These are phyloP conservation scores for Pteruthius melanotis DNA, from an alignment of 2,113 vertebrate genomes.

Conservation along the genomic window DNA sequence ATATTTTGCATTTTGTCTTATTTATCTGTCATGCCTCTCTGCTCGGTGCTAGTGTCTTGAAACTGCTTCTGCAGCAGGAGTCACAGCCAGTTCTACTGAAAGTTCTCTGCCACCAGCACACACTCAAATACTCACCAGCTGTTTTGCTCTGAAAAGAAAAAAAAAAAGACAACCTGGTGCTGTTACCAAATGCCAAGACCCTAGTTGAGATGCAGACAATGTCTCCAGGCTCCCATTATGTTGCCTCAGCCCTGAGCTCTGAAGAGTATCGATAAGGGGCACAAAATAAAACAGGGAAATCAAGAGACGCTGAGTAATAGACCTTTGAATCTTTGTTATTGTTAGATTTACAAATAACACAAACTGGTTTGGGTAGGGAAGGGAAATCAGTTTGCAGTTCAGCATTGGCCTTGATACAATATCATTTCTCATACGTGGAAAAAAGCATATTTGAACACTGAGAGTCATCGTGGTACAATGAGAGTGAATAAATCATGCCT, in stretches of 20 bases:
- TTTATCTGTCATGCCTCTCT: neutral
- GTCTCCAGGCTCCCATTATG: slow-evolving; percentile 59
- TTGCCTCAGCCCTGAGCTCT: slow-evolving; percentile 40
- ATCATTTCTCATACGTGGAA: slow-evolving; percentile 18
- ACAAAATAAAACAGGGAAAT: slow-evolving; percentile 57
- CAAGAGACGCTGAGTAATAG: slow-evolving; percentile 40
- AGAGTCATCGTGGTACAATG: neutral
- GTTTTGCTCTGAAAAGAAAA: slow-evolving; percentile 5
- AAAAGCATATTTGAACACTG: slow-evolving; percentile 45
- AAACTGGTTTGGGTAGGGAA: slow-evolving; percentile 17
- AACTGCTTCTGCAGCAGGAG: neutral
- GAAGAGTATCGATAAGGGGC: slow-evolving; percentile 56
- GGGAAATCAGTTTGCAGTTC: slow-evolving; percentile 35
- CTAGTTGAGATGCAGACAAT: slow-evolving; percentile 52
- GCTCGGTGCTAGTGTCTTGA: neutral
- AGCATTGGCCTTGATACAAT: slow-evolving; percentile 33
- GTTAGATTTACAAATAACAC: slow-evolving; percentile 57
- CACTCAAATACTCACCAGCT: slow-evolving; percentile 41
- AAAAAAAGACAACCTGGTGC: slow-evolving; percentile 31
- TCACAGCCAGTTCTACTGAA: neutral
- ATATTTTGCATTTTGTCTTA: slow-evolving; percentile 16
- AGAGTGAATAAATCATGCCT: slow-evolving; percentile 21
- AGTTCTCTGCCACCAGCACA: neutral
- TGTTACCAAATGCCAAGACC: slow-evolving; percentile 54
- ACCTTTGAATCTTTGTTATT: slow-evolving; percentile 46